Evolutionary conservation across 2,113 vertebrate genomes (phyloP).

Genomic region (Erinaceus europaeus): DNA sequence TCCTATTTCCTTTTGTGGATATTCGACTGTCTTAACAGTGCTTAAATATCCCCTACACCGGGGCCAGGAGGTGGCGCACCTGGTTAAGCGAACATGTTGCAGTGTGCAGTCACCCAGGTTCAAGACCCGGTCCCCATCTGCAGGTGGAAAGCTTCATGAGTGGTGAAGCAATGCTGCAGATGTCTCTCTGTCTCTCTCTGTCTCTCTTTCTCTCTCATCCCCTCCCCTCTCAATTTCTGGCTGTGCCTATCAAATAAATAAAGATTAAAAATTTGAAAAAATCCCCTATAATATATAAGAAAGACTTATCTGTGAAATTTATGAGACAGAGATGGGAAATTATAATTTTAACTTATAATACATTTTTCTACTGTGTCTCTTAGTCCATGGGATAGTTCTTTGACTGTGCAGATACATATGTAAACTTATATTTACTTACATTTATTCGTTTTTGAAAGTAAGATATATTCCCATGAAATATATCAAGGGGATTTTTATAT

Average conservation of each 20-base stretch:
- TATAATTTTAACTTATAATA: too few relatives aligned
- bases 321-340: not conserved
- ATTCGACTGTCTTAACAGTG: not conserved
- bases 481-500: not conserved
- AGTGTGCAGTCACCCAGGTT: too few relatives aligned
- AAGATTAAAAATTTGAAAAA: not conserved
- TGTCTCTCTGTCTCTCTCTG: too few relatives aligned
- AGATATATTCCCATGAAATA: constrained; percentile 1
- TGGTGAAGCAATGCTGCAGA: too few relatives aligned
- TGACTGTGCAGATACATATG: not conserved
- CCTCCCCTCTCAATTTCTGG: too few relatives aligned
- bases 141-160: too few relatives aligned
- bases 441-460: not conserved
- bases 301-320: not conserved
- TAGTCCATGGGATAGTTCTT: not conserved
- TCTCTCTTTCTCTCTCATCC: too few relatives aligned
- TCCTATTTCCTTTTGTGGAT: not conserved
- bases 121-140: too few relatives aligned
- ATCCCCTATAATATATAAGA: not conserved
- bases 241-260: too few relatives aligned
- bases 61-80: too few relatives aligned
- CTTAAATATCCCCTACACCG: not conserved
- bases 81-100: too few relatives aligned
- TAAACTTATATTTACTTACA: not conserved
- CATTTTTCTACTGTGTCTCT: not conserved